Evolutionary conservation across 2,888 invertebrate genomes (phyloP).

Genomic region (Hydrotaea diabolus): DNA sequence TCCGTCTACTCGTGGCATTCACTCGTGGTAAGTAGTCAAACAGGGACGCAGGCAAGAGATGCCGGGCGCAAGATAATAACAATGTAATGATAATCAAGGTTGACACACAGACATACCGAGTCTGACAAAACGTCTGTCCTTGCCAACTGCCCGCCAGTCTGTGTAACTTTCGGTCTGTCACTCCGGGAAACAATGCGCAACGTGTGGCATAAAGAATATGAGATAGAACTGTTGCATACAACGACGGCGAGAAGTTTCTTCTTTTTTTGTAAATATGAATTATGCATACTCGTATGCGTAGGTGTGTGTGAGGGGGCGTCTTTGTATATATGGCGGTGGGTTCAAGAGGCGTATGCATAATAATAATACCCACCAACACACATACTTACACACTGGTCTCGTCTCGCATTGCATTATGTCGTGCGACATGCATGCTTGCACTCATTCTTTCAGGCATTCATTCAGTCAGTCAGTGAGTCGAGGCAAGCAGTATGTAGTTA

Average conservation of each 20-base stretch:
- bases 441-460: neutral
- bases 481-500: neutral
- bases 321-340: too few relatives aligned
- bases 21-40: neutral
- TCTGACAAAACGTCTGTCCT: neutral
- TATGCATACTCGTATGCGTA: neutral
- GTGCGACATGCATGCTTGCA: neutral
- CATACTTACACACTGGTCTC: neutral
- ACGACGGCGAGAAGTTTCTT: neutral
- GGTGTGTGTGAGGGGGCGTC: too few relatives aligned
- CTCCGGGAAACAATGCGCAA: conserved; percentile 1
- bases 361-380: neutral
- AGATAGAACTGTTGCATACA: conserved; percentile 13
- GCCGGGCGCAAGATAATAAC: conserved; percentile 43
- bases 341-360: neutral
- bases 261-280: conserved; percentile 17
- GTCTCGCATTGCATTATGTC: neutral
- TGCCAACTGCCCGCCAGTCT: neutral
- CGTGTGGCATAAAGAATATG: neutral
- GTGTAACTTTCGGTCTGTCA: conserved; percentile 11
- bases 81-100: conserved; percentile 61
- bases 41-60: neutral
- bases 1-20: neutral
- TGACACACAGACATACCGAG: conserved; percentile 48
- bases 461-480: neutral